Evolutionary conservation across 2,797 vertebrate species (phyloP), one percentile per base, ranked within the genome.

Genomic region (Chelon labrosus): DNA sequence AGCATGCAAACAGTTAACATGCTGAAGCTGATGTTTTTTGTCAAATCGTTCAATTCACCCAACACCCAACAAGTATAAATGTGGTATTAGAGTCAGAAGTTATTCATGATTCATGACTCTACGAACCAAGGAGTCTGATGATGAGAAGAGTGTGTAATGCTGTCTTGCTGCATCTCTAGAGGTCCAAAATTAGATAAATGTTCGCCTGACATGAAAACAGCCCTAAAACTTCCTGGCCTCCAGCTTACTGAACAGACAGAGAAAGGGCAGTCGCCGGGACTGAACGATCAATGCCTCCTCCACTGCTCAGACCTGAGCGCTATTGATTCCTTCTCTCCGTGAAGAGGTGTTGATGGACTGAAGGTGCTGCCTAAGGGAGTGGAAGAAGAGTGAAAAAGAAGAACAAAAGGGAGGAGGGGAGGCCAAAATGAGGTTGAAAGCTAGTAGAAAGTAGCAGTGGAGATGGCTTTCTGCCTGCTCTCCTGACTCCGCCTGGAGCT

Each of bases 341-440:
- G 79, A 80, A 83, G 79, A 68, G 84, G 84, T 79, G 84, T 81
- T 85, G 83, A 72, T 82, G 71, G 82, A 83, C 70, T 44, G 52
- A 77, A 84, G 80, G 70, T 75, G 69, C 50, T 82, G 77, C 80
- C 82, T 78, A 19, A 76, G 78, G 84, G 80, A 80, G 68, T 57
- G 63, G 58, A 76, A 82, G 64, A 56, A 70, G 69, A 77, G 81
- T 53, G 47, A 64, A 74, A 69, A 73, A 50, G 35, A 60, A 57
- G 54, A 41, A 59, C 54, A 59, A 13, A 27, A 53, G 22, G 39
- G 19, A 19, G 10, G 14, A 20, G 37, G 19, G 20, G 47, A 77
- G 58, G 64, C 53, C 41, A 55, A 63, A 56, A 37, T 39, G 37
- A 52, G 41, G 39, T 25, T 53, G 55, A 37, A 38, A 37, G 42